Conservation (phyloP, 92 coral and sea anemone genomes). For the Umimayanthus kanabou region DNA sequence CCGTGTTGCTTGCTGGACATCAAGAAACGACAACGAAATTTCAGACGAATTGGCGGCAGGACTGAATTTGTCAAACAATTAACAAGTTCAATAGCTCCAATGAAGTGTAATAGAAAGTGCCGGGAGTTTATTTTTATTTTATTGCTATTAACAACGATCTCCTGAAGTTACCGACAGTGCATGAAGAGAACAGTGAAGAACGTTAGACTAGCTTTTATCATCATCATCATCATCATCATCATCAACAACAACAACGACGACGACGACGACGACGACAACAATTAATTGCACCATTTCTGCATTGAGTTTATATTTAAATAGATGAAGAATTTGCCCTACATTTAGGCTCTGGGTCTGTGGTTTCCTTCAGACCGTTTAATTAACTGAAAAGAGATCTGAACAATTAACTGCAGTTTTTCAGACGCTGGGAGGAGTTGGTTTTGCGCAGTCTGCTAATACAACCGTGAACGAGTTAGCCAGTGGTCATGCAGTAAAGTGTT, state of each 20-base stretch:
- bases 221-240: too few relatives aligned
- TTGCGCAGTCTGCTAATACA: neutral
- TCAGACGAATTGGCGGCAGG: neutral
- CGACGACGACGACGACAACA: too few relatives aligned
- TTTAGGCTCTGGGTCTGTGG: neutral
- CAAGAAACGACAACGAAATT: neutral
- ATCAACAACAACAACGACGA: too few relatives aligned
- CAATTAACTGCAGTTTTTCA: slow-evolving; percentile 17
- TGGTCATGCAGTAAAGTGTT: slow-evolving; percentile 26
- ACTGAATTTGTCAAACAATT: slow-evolving; percentile 12
- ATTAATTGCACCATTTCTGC: too few relatives aligned
- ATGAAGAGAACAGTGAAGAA: slow-evolving; percentile 1
- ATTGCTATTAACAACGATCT: slow-evolving; percentile 4
- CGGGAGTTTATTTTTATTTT: slow-evolving; percentile 6
- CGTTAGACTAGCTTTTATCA: neutral
- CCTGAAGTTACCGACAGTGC: slow-evolving; percentile 6
- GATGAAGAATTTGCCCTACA: too few relatives aligned
- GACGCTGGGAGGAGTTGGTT: slow-evolving; percentile 42
- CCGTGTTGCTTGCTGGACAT: neutral
- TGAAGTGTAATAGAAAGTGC: neutral
- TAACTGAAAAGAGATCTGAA: slow-evolving; percentile 18
- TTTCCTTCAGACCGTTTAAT: slow-evolving; percentile 32
- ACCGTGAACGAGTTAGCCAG: too few relatives aligned
- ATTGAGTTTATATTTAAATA: too few relatives aligned
- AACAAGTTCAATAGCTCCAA: slow-evolving; percentile 26